Evolutionary conservation across 2,888 invertebrate genomes (phyloP).

Genomic region (Synergus itoensis): DNA sequence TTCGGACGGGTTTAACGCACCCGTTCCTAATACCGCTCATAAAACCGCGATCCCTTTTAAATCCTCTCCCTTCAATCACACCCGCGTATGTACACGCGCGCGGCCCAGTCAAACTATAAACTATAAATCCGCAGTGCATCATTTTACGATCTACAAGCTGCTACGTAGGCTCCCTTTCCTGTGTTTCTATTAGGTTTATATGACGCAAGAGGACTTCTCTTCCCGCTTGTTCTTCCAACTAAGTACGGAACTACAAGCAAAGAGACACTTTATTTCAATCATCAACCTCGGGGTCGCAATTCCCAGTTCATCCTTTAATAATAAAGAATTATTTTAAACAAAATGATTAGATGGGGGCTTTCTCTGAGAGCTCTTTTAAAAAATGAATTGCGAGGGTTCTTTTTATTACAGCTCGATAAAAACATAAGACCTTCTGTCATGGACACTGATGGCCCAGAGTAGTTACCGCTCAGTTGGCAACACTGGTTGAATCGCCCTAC

Average conservation of each 20-base stretch:
- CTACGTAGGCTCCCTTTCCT: slow-evolving; percentile 51
- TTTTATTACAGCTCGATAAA: slow-evolving; percentile 40
- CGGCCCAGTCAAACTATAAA: slow-evolving; percentile 68
- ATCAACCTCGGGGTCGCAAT: slow-evolving; percentile 11
- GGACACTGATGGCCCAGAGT: slow-evolving; percentile 38
- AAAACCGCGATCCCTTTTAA: slow-evolving; percentile 74
- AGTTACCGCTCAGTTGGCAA: slow-evolving; percentile 51
- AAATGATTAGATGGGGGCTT: neutral
- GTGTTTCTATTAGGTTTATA: slow-evolving; percentile 68
- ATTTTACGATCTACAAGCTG: slow-evolving; percentile 69
- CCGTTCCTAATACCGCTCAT: slow-evolving; percentile 68
- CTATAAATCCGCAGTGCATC: slow-evolving; percentile 69
- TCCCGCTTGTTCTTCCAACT: slow-evolving; percentile 40
- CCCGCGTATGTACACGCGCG: slow-evolving; percentile 55
- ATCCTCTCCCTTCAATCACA: slow-evolving; percentile 71
- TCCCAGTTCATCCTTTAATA: neutral
- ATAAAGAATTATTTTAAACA: neutral
- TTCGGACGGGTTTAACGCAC: slow-evolving; percentile 60
- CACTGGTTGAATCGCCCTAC: slow-evolving; percentile 63
- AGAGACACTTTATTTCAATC: slow-evolving; percentile 16
- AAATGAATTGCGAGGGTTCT: slow-evolving; percentile 37
- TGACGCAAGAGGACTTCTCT: slow-evolving; percentile 55
- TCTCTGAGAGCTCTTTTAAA: slow-evolving; percentile 17
- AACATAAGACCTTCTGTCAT: slow-evolving; percentile 39
- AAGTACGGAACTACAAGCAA: slow-evolving; percentile 8